phyloP scores from a whole-genome alignment of 2,797 vertebrate species.

The Parambassis ranga region DNA sequence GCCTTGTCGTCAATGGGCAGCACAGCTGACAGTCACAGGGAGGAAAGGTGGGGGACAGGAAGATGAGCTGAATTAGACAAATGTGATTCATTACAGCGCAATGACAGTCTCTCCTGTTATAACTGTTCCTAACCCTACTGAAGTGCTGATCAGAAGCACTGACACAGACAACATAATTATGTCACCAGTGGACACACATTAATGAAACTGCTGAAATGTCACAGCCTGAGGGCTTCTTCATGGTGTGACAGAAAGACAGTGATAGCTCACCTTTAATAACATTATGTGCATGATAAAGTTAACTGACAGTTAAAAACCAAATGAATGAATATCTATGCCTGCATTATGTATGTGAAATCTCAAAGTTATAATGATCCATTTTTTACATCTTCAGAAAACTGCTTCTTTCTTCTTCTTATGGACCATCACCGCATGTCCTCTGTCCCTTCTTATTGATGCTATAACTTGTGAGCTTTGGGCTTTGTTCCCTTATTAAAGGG shows the following conservation, averaged over 20 bases:
- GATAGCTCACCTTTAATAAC: not conserved
- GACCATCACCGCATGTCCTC: not conserved
- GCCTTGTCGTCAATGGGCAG: constrained; percentile 30
- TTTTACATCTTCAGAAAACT: not conserved
- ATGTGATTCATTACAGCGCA: not conserved
- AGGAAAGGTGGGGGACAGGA: constrained; percentile 24
- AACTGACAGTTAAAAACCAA: no score
- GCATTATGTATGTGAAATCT: no score
- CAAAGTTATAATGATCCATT: no score
- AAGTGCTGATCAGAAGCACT: not conserved
- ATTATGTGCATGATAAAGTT: no score
- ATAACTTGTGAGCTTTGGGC: not conserved
- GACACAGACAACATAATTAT: not conserved
- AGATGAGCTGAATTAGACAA: not conserved
- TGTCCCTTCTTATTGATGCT: not conserved
- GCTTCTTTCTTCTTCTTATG: no score
- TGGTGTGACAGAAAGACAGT: not conserved
- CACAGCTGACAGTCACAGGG: constrained; percentile 40
- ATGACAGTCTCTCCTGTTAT: not conserved
- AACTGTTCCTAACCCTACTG: not conserved
- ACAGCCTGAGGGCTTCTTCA: not conserved
- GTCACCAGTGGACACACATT: not conserved
- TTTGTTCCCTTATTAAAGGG: constrained; percentile 4
- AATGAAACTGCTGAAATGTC: not conserved
- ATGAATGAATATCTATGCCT: no score